Evolutionary conservation across 2,113 vertebrate genomes (phyloP).

Genomic region (Crocuta crocuta): DNA sequence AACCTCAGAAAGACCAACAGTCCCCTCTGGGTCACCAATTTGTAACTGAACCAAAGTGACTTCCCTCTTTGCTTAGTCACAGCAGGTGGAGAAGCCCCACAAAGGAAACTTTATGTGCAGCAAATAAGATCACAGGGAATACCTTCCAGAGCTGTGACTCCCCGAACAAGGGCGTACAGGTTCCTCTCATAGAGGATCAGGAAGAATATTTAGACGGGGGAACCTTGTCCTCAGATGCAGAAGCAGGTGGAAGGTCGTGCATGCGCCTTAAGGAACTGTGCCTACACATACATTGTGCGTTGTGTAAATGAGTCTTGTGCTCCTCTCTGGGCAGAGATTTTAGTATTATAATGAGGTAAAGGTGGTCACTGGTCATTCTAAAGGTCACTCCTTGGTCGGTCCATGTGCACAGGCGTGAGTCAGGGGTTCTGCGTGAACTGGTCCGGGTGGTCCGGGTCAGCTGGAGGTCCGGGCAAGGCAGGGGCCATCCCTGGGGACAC

Average conservation of each 20-base stretch:
- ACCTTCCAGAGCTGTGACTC: background rate
- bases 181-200: background rate
- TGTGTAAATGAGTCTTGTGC: background rate
- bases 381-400: background rate
- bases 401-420: background rate
- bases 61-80: too few relatives aligned
- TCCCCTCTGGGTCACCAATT: background rate
- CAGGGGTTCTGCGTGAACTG: background rate
- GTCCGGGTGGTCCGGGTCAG: background rate
- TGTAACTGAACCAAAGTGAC: background rate
- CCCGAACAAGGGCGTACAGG: background rate
- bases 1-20: background rate
- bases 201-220: background rate
- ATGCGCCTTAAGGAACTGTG: background rate
- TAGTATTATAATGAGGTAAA: background rate
- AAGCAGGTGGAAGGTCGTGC: background rate
- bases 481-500: background rate
- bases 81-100: too few relatives aligned
- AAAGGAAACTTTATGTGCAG: too few relatives aligned
- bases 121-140: background rate
- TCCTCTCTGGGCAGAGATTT: background rate
- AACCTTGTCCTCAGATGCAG: background rate
- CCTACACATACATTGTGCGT: background rate
- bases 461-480: background rate
- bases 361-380: background rate